phyloP scores from a whole-genome alignment of 2,113 vertebrate genomes.

The Empidonax traillii region DNA sequence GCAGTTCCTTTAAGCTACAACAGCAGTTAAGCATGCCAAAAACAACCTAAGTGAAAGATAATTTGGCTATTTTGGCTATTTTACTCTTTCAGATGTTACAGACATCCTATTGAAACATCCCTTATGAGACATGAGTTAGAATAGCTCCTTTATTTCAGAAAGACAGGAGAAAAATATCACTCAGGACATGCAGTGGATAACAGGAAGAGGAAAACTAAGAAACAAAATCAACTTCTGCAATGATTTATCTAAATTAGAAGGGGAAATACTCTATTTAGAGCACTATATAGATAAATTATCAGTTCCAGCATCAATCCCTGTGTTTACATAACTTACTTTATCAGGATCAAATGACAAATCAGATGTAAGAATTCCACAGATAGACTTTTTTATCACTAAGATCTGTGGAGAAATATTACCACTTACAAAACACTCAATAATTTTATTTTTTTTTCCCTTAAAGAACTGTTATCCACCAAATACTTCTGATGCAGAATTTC shows the following conservation, averaged over 20 bases:
- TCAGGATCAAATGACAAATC: not conserved
- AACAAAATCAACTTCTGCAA: not conserved
- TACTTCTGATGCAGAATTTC: not conserved
- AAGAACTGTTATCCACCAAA: not conserved
- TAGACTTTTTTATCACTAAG: not conserved
- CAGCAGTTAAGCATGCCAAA: not conserved
- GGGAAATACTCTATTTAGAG: not conserved
- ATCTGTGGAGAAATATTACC: not conserved
- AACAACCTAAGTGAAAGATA: not conserved
- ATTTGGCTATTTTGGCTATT: not conserved
- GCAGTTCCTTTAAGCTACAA: not conserved
- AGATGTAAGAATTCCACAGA: not conserved
- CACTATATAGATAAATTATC: not conserved
- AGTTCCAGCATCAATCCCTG: not conserved
- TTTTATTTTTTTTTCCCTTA: not conserved
- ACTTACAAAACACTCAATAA: not conserved
- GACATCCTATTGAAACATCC: not conserved
- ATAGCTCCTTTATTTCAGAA: not conserved
- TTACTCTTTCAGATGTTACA: not conserved
- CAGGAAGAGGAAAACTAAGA: not conserved
- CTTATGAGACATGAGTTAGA: not conserved
- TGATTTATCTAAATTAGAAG: not conserved
- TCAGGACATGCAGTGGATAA: not conserved
- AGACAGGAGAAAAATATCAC: not conserved
- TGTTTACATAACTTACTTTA: not conserved